Percentiles rank a stretch among this genome's conserved stretches.
Conservation (phyloP, 2,113 vertebrate species). For the Anhinga rufa region DNA sequence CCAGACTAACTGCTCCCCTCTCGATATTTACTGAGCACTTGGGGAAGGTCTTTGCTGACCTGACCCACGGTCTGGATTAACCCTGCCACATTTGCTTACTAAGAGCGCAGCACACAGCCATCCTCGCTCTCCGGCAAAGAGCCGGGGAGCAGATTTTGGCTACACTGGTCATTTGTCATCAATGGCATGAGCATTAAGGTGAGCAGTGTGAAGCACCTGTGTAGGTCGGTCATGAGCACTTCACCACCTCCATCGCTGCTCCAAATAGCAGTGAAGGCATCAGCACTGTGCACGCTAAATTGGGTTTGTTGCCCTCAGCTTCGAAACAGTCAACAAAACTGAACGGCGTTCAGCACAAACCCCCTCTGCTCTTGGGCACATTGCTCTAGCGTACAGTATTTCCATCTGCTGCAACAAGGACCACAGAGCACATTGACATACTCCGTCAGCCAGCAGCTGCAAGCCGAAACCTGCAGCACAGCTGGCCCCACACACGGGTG, state of each 20-base stretch:
- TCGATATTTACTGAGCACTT: accelerated
- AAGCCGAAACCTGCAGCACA: not conserved
- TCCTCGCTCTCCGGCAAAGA: not conserved
- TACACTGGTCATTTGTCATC: accelerated
- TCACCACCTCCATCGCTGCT: not conserved
- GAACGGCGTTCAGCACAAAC: not conserved
- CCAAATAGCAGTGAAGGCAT: not conserved
- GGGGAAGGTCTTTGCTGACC: not conserved
- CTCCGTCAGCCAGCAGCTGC: accelerated
- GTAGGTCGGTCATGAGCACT: accelerated
- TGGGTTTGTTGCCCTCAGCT: not conserved
- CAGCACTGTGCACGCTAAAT: too few species aligned
- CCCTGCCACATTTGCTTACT: not conserved
- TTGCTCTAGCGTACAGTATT: accelerated
- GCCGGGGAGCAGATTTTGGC: not conserved
- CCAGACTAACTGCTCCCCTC: not conserved
- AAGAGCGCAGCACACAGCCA: not conserved
- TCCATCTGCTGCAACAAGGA: not conserved
- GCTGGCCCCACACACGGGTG: accelerated
- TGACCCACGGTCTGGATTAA: not conserved
- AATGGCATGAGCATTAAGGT: accelerated
- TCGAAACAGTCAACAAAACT: not conserved
- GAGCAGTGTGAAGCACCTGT: accelerated
- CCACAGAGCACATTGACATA: accelerated
- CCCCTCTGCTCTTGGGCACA: not conserved